Evolutionary conservation across 2,888 invertebrate genomes (phyloP).

Genomic region (Phaonia tiefii): DNA sequence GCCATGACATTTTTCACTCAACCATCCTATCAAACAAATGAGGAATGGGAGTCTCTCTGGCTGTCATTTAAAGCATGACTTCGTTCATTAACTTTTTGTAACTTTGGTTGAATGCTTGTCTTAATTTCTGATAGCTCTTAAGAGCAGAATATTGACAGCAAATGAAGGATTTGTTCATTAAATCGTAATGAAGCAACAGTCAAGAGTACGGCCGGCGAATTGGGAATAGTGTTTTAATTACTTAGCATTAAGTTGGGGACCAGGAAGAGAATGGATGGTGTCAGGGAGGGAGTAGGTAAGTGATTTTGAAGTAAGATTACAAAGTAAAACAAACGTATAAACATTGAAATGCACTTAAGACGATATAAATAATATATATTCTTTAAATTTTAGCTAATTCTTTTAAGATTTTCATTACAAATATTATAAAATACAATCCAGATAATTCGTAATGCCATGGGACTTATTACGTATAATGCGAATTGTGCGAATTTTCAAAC

Average conservation of each 20-base stretch:
- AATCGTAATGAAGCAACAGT: not conserved
- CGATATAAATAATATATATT: too few relatives aligned
- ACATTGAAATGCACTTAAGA: too few relatives aligned
- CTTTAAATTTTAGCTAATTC: too few relatives aligned
- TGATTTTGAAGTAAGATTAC: too few relatives aligned
- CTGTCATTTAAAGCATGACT: not conserved
- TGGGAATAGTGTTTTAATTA: constrained; percentile 20
- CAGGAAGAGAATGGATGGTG: not conserved
- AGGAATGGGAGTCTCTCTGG: not conserved
- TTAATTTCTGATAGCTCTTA: constrained; percentile 1
- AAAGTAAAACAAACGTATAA: too few relatives aligned
- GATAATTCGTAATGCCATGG: too few relatives aligned
- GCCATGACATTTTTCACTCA: not conserved
- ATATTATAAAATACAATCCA: too few relatives aligned
- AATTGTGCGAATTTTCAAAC: too few relatives aligned
- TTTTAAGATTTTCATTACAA: too few relatives aligned
- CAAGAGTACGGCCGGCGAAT: not conserved
- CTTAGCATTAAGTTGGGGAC: not conserved
- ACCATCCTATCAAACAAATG: not conserved
- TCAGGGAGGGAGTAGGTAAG: not conserved
- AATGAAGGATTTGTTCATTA: not conserved
- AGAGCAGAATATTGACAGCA: not conserved
- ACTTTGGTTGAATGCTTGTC: not conserved
- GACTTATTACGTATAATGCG: too few relatives aligned
- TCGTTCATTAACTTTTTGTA: constrained; percentile 14